Percentiles rank a stretch among this genome's conserved stretches.
Evolutionary conservation across 2,888 invertebrate species (phyloP).

Genomic region (Druceiella hillmani): DNA sequence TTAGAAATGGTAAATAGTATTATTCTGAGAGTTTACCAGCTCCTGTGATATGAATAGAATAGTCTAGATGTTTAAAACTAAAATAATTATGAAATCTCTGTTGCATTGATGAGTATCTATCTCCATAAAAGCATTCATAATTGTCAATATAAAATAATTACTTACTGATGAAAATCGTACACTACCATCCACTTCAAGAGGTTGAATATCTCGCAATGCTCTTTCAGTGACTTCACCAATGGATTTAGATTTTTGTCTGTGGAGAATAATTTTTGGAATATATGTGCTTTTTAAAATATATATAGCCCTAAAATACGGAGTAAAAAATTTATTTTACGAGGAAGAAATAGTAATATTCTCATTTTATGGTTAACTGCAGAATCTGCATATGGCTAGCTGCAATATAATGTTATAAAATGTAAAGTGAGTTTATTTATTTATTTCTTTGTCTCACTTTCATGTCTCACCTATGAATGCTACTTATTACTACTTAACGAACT

Average conservation of each 20-base stretch:
- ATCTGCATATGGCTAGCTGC: no score
- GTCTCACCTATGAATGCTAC: no score
- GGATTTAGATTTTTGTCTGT: slow-evolving; percentile 45
- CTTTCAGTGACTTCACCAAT: slow-evolving; percentile 40
- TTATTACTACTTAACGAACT: no score
- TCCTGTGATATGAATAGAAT: slow-evolving; percentile 9
- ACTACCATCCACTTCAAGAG: slow-evolving; percentile 44
- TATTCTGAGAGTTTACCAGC: background rate
- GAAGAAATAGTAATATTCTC: no score
- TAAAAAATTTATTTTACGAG: no score
- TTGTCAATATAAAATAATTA: slow-evolving; percentile 12
- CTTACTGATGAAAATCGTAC: slow-evolving; percentile 47
- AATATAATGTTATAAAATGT: no score
- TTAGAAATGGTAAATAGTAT: background rate
- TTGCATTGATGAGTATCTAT: background rate
- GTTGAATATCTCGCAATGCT: slow-evolving; percentile 48
- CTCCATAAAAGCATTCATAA: background rate
- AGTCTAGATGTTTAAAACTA: background rate
- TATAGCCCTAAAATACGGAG: no score
- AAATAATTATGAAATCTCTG: background rate
- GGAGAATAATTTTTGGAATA: background rate
- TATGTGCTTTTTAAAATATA: no score
- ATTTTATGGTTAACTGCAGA: no score
- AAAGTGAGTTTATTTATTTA: no score
- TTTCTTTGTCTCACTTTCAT: no score